phyloP scores from a whole-genome alignment of 2,797 vertebrate species.

The Enoplosus armatus region DNA sequence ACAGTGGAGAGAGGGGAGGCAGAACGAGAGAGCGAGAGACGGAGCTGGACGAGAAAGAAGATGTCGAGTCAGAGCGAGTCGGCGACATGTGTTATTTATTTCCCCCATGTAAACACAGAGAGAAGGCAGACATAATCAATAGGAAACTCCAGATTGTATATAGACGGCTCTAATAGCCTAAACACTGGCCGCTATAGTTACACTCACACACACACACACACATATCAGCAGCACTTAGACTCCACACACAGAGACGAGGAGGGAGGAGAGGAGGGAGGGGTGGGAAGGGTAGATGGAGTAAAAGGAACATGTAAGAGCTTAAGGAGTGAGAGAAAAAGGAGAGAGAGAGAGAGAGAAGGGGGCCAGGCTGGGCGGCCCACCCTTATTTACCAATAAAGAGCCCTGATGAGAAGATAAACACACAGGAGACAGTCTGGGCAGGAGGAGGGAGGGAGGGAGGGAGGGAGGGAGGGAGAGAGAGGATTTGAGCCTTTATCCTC shows the following conservation, averaged over 20 bases:
- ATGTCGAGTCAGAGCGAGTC: slow-evolving; percentile 75
- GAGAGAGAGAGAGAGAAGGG: slow-evolving; percentile 42
- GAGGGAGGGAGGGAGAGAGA: slow-evolving; percentile 13
- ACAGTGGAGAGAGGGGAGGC: slow-evolving; percentile 17
- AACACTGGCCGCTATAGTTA: slow-evolving; percentile 91
- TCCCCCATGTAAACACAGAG: slow-evolving; percentile 93
- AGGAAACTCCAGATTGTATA: slow-evolving; percentile 92
- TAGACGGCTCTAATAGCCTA: slow-evolving; percentile 93
- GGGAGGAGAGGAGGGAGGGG: slow-evolving; percentile 35
- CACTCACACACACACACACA: slow-evolving; percentile 64
- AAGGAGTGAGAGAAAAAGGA: slow-evolving; percentile 48
- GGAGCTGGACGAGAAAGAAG: slow-evolving; percentile 59
- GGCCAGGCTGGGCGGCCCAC: slow-evolving; percentile 72
- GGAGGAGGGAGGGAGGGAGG: slow-evolving; percentile 26
- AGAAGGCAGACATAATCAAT: slow-evolving; percentile 97
- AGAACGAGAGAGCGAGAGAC: slow-evolving; percentile 24
- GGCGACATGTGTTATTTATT: slow-evolving; percentile 98
- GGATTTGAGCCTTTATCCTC: slow-evolving; percentile 70
- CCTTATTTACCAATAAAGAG: slow-evolving; percentile 88
- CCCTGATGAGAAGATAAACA: slow-evolving; percentile 90
- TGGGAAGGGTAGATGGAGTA: slow-evolving; percentile 22
- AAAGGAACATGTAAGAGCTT: slow-evolving; percentile 41
- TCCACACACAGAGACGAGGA: slow-evolving; percentile 62
- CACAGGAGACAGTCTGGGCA: slow-evolving; percentile 84
- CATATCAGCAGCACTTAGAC: slow-evolving; percentile 82